Evolutionary conservation across 2,888 invertebrate species (phyloP).

Genomic region (Aleiodes leptofemur): DNA sequence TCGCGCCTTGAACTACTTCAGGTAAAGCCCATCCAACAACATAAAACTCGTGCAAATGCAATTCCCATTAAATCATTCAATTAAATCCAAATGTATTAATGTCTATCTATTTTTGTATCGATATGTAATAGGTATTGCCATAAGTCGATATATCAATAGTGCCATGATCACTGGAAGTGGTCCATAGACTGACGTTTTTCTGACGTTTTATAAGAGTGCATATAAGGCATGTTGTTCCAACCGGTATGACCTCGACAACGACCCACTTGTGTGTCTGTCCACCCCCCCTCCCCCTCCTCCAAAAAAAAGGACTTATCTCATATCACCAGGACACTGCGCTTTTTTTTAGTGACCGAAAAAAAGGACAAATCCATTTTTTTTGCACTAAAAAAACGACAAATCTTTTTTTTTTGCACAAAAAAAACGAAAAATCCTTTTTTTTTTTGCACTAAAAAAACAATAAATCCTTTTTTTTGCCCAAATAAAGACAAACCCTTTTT

Average conservation of each 20-base stretch:
- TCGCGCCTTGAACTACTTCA: conserved; percentile 72
- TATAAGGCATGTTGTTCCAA: conserved; percentile 65
- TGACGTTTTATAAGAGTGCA: conserved; percentile 49
- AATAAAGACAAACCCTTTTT: too few relatives aligned
- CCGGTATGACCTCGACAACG: conserved; percentile 60
- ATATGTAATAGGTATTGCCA: conserved; percentile 20
- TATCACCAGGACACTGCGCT: conserved; percentile 48
- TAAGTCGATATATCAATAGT: conserved; percentile 9
- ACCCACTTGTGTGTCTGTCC: conserved; percentile 61
- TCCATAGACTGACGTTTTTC: conserved; percentile 19
- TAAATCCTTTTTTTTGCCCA: too few relatives aligned
- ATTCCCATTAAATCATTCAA: conserved; percentile 1
- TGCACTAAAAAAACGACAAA: too few relatives aligned
- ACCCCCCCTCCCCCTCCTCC: not conserved
- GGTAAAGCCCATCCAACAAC: conserved; percentile 58
- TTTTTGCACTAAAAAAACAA: too few relatives aligned
- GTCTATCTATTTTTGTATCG: conserved; percentile 19
- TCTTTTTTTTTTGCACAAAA: too few relatives aligned
- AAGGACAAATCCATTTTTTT: too few relatives aligned
- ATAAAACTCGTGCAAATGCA: not conserved
- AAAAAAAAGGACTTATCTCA: conserved; percentile 44
- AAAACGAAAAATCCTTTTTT: too few relatives aligned
- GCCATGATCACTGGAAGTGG: conserved; percentile 13
- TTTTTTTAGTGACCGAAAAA: conserved; percentile 40
- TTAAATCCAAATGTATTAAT: conserved; percentile 10